These are phyloP conservation scores for Drosophila sp. DNA, from an alignment of 1,140 invertebrate genomes.

Conservation along the genomic window DNA sequence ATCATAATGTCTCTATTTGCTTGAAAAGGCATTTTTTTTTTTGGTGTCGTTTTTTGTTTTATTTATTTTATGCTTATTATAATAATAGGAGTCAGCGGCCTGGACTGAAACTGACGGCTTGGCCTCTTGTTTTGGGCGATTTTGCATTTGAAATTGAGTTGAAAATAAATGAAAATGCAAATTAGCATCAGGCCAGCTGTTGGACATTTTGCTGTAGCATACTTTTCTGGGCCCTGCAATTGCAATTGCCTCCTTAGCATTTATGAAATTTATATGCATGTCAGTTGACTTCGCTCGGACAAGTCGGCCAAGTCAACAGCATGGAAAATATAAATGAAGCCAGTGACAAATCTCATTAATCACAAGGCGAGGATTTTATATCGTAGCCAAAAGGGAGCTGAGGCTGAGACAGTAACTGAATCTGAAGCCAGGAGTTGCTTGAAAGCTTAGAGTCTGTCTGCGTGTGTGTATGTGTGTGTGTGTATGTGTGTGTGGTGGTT, in stretches of 20 bases:
- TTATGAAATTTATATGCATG: constrained; percentile 75
- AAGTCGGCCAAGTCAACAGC: constrained; percentile 66
- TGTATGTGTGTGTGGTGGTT: constrained; percentile 32
- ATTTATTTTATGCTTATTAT: constrained; percentile 59
- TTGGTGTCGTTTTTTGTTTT: background rate
- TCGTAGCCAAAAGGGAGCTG: constrained; percentile 24
- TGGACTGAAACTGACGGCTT: constrained; percentile 34
- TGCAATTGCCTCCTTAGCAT: constrained; percentile 53
- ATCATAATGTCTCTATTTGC: background rate
- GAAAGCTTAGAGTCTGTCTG: constrained; percentile 1
- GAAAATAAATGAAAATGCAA: constrained; percentile 78
- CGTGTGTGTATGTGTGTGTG: constrained; percentile 6
- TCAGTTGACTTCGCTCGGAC: constrained; percentile 32
- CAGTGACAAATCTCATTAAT: constrained; percentile 81
- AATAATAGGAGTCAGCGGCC: constrained; percentile 52
- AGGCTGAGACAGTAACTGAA: constrained; percentile 19
- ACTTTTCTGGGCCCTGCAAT: constrained; percentile 41
- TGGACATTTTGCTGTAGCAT: constrained; percentile 37
- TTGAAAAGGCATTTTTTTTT: background rate
- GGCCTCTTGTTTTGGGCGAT: constrained; percentile 56
- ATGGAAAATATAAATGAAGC: constrained; percentile 79
- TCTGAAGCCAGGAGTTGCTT: constrained; percentile 25
- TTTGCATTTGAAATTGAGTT: constrained; percentile 72
- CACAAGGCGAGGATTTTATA: constrained; percentile 58
- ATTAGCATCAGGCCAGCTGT: constrained; percentile 54